phyloP scores from a whole-genome alignment of 2,113 vertebrate genomes.

The Synchiropus splendidus region DNA sequence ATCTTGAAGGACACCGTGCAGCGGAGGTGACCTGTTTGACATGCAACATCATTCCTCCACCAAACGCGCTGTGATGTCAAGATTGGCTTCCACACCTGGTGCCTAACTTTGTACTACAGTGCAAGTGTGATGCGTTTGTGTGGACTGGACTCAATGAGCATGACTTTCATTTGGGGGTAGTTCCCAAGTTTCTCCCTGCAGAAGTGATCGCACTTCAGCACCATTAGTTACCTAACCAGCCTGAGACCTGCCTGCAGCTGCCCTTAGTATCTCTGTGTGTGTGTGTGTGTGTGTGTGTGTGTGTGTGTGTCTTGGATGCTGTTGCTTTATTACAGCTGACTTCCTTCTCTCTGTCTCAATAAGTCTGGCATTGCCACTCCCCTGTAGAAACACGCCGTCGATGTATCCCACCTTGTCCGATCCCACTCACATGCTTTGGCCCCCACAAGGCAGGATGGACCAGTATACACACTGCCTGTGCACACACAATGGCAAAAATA shows the following conservation, averaged over 20 bases:
- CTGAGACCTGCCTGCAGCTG: slow-evolving; percentile 43
- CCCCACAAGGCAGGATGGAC: too few relatives aligned
- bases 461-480: too few relatives aligned
- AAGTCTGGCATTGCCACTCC: slow-evolving; percentile 19
- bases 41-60: too few relatives aligned
- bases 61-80: too few relatives aligned
- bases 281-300: not conserved
- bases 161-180: slow-evolving; percentile 60
- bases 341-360: slow-evolving; percentile 33
- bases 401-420: too few relatives aligned
- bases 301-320: slow-evolving; percentile 24
- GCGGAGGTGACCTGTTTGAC: too few relatives aligned
- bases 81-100: too few relatives aligned
- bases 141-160: slow-evolving; percentile 38
- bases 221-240: slow-evolving; percentile 66
- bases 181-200: slow-evolving; percentile 50
- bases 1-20: too few relatives aligned
- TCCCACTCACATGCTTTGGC: too few relatives aligned
- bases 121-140: slow-evolving; percentile 20
- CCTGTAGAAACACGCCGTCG: slow-evolving; percentile 6
- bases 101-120: too few relatives aligned
- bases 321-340: slow-evolving; percentile 28
- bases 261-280: slow-evolving; percentile 5
- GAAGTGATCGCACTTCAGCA: slow-evolving; percentile 45
- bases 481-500: too few relatives aligned